Evolutionary conservation across 1,140 invertebrate genomes (phyloP).

Genomic region (Lethrus apterus): DNA sequence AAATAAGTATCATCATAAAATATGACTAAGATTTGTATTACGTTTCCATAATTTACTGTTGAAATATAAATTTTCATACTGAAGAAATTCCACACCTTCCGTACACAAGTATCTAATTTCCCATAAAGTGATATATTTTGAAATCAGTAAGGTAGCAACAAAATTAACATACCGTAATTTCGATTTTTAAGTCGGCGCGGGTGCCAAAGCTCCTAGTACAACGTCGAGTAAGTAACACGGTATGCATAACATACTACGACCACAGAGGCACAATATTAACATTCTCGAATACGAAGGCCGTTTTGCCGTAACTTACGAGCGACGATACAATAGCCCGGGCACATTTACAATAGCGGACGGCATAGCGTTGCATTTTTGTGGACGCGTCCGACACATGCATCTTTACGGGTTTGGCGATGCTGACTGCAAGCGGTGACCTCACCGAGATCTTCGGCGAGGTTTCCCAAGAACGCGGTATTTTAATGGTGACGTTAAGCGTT

Average conservation of each 20-base stretch:
- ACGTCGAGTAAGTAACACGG: too few relatives aligned
- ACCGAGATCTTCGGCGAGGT: slow-evolving; percentile 14
- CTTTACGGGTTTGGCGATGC: slow-evolving; percentile 11
- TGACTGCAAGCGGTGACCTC: slow-evolving; percentile 19
- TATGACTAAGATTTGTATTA: too few relatives aligned
- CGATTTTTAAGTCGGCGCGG: slow-evolving; percentile 7
- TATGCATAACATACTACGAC: slow-evolving; percentile 1
- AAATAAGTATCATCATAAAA: too few relatives aligned
- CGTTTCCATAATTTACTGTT: too few relatives aligned
- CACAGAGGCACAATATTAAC: slow-evolving; percentile 7
- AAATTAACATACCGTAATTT: slow-evolving; percentile 13
- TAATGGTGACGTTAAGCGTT: slow-evolving; percentile 28
- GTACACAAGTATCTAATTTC: too few relatives aligned
- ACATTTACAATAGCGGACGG: slow-evolving; percentile 2
- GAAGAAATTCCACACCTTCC: too few relatives aligned
- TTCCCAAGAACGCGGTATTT: slow-evolving; percentile 22
- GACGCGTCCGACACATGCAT: slow-evolving; percentile 1
- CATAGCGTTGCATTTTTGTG: slow-evolving; percentile 7
- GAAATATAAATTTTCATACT: too few relatives aligned
- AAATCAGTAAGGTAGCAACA: too few relatives aligned
- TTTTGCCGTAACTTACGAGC: slow-evolving; percentile 10
- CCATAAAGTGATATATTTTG: too few relatives aligned
- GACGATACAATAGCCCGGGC: slow-evolving; percentile 7
- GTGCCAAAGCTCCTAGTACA: too few relatives aligned
- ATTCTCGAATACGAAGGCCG: slow-evolving; percentile 1